Conservation (phyloP, 2,113 vertebrate genomes). For the Syngnathus floridae region DNA sequence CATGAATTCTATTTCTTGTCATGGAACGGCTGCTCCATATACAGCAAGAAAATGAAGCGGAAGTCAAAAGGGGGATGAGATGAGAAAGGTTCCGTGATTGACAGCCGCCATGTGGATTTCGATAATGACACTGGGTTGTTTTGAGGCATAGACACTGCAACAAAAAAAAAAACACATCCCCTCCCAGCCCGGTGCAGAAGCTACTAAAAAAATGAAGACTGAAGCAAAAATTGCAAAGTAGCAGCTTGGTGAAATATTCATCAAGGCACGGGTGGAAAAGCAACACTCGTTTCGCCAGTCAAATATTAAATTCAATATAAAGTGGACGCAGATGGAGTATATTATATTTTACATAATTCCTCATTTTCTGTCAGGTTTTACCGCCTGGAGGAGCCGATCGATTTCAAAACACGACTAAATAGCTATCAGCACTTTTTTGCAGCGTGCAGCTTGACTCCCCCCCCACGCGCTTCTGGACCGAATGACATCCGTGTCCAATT, state of each 20-base stretch:
- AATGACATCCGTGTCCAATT: conserved; percentile 46
- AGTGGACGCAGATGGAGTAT: no score
- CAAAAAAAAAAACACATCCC: not conserved
- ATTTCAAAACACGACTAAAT: not conserved
- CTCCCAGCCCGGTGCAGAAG: not conserved
- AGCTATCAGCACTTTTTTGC: not conserved
- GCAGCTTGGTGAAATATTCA: not conserved
- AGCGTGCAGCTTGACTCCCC: no score
- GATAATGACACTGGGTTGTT: conserved; percentile 31
- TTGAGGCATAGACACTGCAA: conserved; percentile 16
- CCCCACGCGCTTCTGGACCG: not conserved
- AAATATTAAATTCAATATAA: not conserved
- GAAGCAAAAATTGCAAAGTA: not conserved
- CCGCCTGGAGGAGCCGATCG: no score
- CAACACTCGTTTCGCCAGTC: no score
- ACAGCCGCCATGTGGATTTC: conserved; percentile 29
- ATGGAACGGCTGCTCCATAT: conserved; percentile 7
- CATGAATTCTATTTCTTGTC: conserved; percentile 18
- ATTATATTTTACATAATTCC: no score
- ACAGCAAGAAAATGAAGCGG: not conserved
- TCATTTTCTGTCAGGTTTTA: no score
- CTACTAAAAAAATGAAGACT: not conserved
- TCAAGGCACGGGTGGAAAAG: not conserved
- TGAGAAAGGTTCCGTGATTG: conserved; percentile 12
- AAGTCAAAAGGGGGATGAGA: not conserved